Conservation (phyloP, 64 coral and sea anemone genomes). For the Trachythela sp. region DNA sequence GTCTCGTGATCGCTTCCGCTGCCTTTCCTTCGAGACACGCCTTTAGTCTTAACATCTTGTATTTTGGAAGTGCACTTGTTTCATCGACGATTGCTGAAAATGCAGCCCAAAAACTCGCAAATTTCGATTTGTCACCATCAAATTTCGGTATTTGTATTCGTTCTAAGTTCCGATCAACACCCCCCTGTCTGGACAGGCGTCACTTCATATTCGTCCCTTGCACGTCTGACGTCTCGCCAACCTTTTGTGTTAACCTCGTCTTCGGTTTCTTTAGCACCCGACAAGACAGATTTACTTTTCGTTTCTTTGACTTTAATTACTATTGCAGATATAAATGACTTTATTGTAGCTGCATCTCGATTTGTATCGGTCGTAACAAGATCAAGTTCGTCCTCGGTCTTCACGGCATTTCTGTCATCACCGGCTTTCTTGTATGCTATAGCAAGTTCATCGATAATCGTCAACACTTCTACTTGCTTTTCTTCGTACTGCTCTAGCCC, state of each 20-base stretch:
- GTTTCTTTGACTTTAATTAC: too few relatives aligned
- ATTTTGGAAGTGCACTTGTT: constrained; percentile 2
- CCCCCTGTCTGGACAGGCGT: neutral
- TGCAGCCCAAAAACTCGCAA: constrained; percentile 22
- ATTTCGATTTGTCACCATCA: constrained; percentile 22
- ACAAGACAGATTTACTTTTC: neutral
- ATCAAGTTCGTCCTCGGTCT: neutral
- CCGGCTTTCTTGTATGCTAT: neutral
- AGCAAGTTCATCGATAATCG: neutral
- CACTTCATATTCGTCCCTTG: too few relatives aligned
- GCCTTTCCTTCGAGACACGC: constrained; percentile 21
- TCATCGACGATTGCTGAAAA: constrained; percentile 17
- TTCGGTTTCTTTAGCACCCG: neutral
- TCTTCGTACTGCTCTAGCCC: neutral
- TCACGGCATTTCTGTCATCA: neutral
- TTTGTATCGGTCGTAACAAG: neutral
- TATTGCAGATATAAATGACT: neutral
- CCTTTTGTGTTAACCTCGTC: neutral
- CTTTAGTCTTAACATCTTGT: constrained; percentile 20
- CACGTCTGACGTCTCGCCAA: too few relatives aligned
- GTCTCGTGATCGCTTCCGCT: neutral
- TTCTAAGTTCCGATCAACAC: neutral
- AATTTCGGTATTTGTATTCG: constrained; percentile 4
- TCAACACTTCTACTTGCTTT: neutral
- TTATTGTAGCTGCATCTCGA: neutral